These are phyloP conservation scores for Nasonovia ribisnigri DNA, from an alignment of 2,888 invertebrate genomes.

Conservation along the genomic window DNA sequence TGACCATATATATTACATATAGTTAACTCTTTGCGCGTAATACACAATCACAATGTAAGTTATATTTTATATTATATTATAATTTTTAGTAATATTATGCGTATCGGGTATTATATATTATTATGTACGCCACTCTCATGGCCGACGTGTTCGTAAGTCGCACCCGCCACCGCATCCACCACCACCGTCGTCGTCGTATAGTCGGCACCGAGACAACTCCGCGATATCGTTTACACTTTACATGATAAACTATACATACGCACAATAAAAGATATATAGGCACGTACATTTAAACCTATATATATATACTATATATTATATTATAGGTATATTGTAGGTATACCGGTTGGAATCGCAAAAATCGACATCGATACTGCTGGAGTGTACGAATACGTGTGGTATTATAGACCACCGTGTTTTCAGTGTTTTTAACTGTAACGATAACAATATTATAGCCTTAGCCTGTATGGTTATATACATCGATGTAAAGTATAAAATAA, in stretches of 20 bases:
- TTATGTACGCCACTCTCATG: constrained; percentile 17
- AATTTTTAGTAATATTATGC: not conserved
- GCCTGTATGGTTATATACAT: not conserved
- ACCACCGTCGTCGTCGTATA: not conserved
- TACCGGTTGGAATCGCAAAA: constrained; percentile 5
- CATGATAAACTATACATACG: not conserved
- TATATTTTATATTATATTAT: constrained; percentile 7
- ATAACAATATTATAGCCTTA: not conserved
- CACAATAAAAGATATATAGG: constrained; percentile 1
- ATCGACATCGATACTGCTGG: not conserved
- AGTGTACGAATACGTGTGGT: not conserved
- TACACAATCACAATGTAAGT: not conserved
- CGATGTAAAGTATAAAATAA: not conserved
- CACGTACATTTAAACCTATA: not conserved
- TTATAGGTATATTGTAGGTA: not conserved
- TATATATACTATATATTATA: not conserved
- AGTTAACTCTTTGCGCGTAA: not conserved
- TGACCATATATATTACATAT: not conserved
- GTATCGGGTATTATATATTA: not conserved
- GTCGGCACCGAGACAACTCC: not conserved
- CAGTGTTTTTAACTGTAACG: not conserved
- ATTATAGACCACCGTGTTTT: constrained; percentile 12
- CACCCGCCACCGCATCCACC: not conserved
- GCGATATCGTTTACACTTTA: constrained; percentile 2
- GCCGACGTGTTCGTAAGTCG: constrained; percentile 24